Percentiles rank a stretch among this genome's conserved stretches.
phyloP scores from a whole-genome alignment of 2,113 vertebrate genomes.

The Pelusios castaneus region DNA sequence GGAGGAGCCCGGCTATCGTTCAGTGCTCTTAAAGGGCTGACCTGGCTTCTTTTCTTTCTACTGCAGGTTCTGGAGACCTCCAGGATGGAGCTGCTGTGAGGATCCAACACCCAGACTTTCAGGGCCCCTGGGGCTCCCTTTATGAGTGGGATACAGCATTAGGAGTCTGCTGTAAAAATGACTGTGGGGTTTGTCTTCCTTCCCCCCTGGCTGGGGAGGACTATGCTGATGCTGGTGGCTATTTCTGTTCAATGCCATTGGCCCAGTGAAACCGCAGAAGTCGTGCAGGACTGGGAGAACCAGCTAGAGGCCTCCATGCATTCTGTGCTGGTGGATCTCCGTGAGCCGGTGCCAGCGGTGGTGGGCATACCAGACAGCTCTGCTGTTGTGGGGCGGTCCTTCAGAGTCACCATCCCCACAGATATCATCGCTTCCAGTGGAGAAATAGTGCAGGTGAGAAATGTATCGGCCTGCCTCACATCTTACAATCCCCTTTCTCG shows the following conservation, averaged over 20 bases:
- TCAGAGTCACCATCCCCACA: conserved; percentile 85
- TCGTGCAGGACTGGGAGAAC: conserved; percentile 83
- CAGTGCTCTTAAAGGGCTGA: neutral
- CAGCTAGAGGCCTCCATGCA: conserved; percentile 95
- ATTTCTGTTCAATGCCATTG: conserved; percentile 74
- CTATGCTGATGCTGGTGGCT: conserved; percentile 80
- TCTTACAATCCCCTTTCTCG: neutral
- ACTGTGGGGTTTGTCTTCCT: conserved; percentile 76
- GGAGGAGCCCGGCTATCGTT: rapidly evolving
- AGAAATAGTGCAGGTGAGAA: conserved; percentile 87
- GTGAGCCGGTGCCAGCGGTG: conserved; percentile 76
- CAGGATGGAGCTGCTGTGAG: conserved; percentile 75
- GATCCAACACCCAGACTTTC: conserved; percentile 32
- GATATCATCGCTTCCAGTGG: conserved; percentile 79
- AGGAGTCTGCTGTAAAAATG: conserved; percentile 62
- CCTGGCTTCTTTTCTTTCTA: conserved; percentile 27
- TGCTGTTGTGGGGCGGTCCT: conserved; percentile 88
- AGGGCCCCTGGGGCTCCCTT: neutral
- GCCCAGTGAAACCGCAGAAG: conserved; percentile 78
- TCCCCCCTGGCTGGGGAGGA: conserved; percentile 78
- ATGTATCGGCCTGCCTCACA: rapidly evolving
- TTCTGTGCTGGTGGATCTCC: conserved; percentile 85
- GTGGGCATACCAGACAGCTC: conserved; percentile 89
- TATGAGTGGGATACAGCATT: neutral
- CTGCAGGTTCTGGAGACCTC: conserved; percentile 65